Evolutionary conservation across 2,113 vertebrate species (phyloP).

Genomic region (Rhombomys opimus): DNA sequence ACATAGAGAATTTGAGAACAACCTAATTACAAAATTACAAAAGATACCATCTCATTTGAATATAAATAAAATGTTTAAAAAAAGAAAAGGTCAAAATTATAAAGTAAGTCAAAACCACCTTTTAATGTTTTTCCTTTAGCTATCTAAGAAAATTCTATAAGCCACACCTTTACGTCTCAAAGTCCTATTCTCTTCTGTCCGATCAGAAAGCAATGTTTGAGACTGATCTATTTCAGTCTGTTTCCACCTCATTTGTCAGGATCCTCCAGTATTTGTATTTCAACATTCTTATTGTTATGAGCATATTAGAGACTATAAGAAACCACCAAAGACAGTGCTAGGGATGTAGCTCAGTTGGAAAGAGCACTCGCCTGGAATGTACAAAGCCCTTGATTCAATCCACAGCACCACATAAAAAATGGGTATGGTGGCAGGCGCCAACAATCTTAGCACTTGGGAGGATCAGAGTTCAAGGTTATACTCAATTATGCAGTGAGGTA

Average conservation of each 20-base stretch:
- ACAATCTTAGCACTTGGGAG: neutral
- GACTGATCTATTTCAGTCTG: neutral
- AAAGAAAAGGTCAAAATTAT: conserved; percentile 17
- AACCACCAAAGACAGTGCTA: neutral
- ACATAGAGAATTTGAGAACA: neutral
- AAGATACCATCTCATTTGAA: neutral
- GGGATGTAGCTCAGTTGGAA: neutral
- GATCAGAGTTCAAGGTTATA: neutral
- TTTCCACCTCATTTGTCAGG: neutral
- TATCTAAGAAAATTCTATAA: conserved; percentile 32
- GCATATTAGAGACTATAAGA: neutral
- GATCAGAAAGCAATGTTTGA: conserved; percentile 39
- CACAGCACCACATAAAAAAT: neutral
- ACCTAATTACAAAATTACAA: neutral
- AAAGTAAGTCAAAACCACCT: conserved; percentile 28
- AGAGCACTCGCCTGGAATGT: neutral
- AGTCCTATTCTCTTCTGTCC: neutral
- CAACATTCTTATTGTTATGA: conserved; percentile 7
- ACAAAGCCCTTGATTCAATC: neutral
- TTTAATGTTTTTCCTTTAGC: conserved; percentile 5
- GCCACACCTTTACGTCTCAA: neutral
- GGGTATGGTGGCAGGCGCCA: neutral
- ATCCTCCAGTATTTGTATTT: neutral
- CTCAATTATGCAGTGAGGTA: neutral
- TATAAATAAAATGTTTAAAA: conserved; percentile 26